A percentile compares a stretch with the other conserved stretches of the same genome.
Evolutionary conservation across 2,113 vertebrate genomes (phyloP).

Genomic region (Apteryx mantelli): DNA sequence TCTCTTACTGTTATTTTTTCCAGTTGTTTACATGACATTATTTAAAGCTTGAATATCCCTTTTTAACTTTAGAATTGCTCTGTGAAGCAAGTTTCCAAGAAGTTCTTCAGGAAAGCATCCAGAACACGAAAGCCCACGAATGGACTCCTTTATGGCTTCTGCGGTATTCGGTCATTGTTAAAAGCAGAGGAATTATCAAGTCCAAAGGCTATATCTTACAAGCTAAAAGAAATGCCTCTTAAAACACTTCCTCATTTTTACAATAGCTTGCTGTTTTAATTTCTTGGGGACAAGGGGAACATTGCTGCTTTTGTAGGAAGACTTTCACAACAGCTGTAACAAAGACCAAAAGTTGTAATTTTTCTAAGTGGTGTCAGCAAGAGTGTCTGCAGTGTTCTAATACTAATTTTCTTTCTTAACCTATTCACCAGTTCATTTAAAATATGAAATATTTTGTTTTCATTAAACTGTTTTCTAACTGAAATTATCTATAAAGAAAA

Average conservation of each 20-base stretch:
- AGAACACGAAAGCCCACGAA: conserved; percentile 75
- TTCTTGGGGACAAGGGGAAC: not conserved
- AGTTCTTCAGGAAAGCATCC: conserved; percentile 85
- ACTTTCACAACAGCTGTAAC: conserved; percentile 45
- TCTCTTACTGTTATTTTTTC: conserved; percentile 39
- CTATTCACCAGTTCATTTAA: conserved; percentile 45
- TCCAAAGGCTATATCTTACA: conserved; percentile 97
- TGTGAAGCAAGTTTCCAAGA: conserved; percentile 91
- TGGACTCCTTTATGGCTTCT: conserved; percentile 96
- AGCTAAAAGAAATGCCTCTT: conserved; percentile 83
- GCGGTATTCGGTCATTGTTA: conserved; percentile 96
- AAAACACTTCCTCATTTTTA: not conserved
- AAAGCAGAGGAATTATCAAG: conserved; percentile 97
- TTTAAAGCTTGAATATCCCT: conserved; percentile 58
- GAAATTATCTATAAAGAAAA: conserved; percentile 66
- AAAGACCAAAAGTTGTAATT: conserved; percentile 59
- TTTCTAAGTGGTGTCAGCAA: conserved; percentile 8
- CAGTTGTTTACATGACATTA: not conserved
- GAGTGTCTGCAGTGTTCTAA: conserved; percentile 17
- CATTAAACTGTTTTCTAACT: conserved; percentile 63
- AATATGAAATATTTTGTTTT: conserved; percentile 40
- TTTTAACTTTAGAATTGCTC: conserved; percentile 87
- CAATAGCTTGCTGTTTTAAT: conserved; percentile 23
- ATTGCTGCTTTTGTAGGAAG: conserved; percentile 26
- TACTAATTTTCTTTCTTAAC: conserved; percentile 54